Base-by-base conservation (phyloP, 2,888 invertebrate species). In the Creontiades dilutus region DNA sequence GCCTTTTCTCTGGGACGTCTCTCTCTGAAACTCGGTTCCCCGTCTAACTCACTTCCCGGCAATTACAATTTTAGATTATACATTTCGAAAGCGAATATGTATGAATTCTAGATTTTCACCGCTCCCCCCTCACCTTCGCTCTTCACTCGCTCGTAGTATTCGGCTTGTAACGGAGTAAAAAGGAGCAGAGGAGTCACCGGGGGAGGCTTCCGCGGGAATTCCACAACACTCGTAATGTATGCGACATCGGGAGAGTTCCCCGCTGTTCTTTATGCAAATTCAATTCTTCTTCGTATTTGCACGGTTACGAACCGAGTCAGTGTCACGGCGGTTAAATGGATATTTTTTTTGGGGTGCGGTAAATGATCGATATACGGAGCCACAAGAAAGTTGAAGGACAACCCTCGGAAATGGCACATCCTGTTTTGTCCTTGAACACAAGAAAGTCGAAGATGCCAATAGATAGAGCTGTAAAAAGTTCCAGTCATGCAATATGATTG, bases 41-140 rank as follows among this genome's bases (percentile, higher is more conserved):
- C 68, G 68, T 68, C 68, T 68, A 68, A 68, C 68, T 68, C 68
- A 27, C 68, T 68, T 68, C 68, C 68, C 68, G 68, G 68, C 68
- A 68, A 68, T 68, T 68, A 68, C 68, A 68, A 68, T 19, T 68
- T 68, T 68, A 68, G 68, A 68, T 68, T 68, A 23, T 68, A 68
- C 68, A 68, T 68, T 68, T 68, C 19, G 68, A 68, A 13, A 27
- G 68, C 23, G 68, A 68, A 68, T 68, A 68, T 68, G 68, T 68
- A 68, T 68, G 68, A 68, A 68, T 68, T 68, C 68, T 23, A 23
- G 68, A 68, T 68, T 68, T 68, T 23, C 68, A 19, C 23, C 61
- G 23, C 19, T 19, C 16, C 61, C 3, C 19, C 19, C 19, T 61
- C 61, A 11, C n/a, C 9, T 19, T 9, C 3, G n/a, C 61, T n/a